Evolutionary conservation across 2,797 vertebrate species (phyloP).

Genomic region (Vireo griseus): DNA sequence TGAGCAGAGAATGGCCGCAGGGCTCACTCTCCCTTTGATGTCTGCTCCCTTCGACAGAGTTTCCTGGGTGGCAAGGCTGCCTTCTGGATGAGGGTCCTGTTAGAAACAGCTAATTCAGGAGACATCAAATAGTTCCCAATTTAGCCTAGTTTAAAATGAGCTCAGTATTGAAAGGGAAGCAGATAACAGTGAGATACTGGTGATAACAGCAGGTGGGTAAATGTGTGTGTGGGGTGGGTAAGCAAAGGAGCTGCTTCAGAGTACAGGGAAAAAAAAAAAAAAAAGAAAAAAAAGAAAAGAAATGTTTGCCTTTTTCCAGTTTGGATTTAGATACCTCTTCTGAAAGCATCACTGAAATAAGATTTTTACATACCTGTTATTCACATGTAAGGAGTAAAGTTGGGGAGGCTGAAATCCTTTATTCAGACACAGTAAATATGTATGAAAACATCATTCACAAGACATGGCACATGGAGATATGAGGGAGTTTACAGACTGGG

Average conservation of each 20-base stretch:
- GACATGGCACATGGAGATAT: not conserved
- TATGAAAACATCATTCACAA: not conserved
- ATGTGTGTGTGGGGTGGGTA: not conserved
- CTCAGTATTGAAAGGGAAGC: constrained; percentile 31
- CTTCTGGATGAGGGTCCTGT: not conserved
- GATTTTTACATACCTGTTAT: not conserved
- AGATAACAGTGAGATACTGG: not conserved
- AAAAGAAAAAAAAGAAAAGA: not conserved
- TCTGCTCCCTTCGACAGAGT: constrained; percentile 31
- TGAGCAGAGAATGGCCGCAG: not conserved
- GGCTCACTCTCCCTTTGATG: not conserved
- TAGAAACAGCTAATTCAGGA: constrained; percentile 19
- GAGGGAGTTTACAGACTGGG: not conserved
- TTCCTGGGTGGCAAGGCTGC: not conserved
- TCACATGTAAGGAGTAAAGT: accelerated
- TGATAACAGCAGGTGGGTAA: not conserved
- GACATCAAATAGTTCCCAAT: constrained; percentile 26
- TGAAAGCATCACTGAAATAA: not conserved
- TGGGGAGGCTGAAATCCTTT: not conserved
- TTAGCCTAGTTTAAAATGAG: constrained; percentile 44
- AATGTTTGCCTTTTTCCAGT: not conserved
- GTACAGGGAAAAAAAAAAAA: not conserved
- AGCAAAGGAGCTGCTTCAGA: not conserved
- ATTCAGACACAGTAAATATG: not conserved
- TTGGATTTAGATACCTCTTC: not conserved